phyloP scores from a whole-genome alignment of 2,888 invertebrate genomes.

The Eudemis profundana region DNA sequence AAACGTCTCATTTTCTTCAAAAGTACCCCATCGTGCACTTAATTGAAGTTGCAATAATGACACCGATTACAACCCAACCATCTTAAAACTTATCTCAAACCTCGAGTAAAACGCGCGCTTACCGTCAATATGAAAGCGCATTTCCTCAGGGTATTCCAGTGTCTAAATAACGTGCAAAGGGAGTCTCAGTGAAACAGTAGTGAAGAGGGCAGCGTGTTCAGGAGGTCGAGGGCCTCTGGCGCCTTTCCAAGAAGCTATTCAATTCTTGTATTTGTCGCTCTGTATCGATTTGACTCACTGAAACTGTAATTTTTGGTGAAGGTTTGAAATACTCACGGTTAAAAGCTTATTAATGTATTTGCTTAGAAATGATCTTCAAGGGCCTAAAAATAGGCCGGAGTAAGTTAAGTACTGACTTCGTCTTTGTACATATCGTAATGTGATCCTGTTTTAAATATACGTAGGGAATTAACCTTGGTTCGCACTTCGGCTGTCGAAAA shows the following conservation, averaged over 20 bases:
- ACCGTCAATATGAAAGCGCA: slow-evolving; percentile 4
- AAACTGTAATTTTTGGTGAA: slow-evolving; percentile 65
- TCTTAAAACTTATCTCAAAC: background rate
- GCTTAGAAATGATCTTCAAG: too few relatives aligned
- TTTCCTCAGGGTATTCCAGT: slow-evolving; percentile 26
- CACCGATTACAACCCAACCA: background rate
- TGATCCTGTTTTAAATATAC: too few relatives aligned
- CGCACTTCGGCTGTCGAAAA: too few relatives aligned
- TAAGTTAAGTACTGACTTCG: too few relatives aligned
- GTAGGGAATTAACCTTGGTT: too few relatives aligned
- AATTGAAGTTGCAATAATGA: background rate
- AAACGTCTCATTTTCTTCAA: too few relatives aligned
- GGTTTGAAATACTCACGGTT: too few relatives aligned
- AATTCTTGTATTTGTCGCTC: slow-evolving; percentile 64
- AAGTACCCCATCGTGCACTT: background rate
- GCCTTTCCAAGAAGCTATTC: slow-evolving; percentile 66
- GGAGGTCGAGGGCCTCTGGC: slow-evolving; percentile 71
- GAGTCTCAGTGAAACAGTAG: slow-evolving; percentile 47
- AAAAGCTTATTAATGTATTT: too few relatives aligned
- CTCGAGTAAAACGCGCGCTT: background rate
- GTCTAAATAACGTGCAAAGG: slow-evolving; percentile 47
- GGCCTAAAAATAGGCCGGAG: too few relatives aligned
- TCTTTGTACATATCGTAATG: too few relatives aligned
- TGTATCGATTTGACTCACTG: slow-evolving; percentile 77
- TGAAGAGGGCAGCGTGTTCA: slow-evolving; percentile 58